Evolutionary conservation across 2,113 vertebrate species (phyloP).

Genomic region (Misgurnus mizolepis): DNA sequence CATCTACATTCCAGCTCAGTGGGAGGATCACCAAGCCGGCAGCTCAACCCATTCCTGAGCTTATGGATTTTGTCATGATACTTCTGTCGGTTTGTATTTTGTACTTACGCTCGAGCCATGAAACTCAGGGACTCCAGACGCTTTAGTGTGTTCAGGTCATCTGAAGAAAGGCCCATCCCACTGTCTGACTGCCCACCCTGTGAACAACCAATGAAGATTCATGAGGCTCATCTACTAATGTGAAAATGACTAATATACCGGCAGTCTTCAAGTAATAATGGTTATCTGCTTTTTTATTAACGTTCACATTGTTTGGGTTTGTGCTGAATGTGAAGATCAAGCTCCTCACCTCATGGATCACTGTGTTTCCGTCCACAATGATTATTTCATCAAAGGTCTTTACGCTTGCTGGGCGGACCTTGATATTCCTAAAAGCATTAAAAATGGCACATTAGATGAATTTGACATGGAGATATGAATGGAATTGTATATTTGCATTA

Average conservation of each 20-base stretch:
- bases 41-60: conserved; percentile 29
- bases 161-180: conserved; percentile 84
- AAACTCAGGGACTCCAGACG: conserved; percentile 84
- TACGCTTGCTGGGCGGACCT: conserved; percentile 83
- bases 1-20: conserved; percentile 69
- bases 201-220: conserved; percentile 16
- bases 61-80: conserved; percentile 1
- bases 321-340: conserved; percentile 19
- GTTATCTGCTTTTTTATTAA: no score
- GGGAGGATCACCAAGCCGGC: conserved; percentile 62
- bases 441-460: conserved; percentile 46
- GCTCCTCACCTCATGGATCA: conserved; percentile 75
- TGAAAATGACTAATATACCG: not conserved
- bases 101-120: conserved; percentile 87
- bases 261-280: no score
- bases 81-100: not conserved
- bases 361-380: conserved; percentile 75
- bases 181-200: conserved; percentile 85
- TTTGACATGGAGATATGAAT: not conserved
- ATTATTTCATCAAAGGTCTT: conserved; percentile 90
- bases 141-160: conserved; percentile 83
- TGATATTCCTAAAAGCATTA: conserved; percentile 72
- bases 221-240: not conserved
- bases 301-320: not conserved
- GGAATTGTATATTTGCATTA: no score